Percentiles rank a stretch among this genome's conserved stretches.
These are phyloP conservation scores for Paguma larvata DNA, from an alignment of 2,797 vertebrate species.

Conservation along the genomic window DNA sequence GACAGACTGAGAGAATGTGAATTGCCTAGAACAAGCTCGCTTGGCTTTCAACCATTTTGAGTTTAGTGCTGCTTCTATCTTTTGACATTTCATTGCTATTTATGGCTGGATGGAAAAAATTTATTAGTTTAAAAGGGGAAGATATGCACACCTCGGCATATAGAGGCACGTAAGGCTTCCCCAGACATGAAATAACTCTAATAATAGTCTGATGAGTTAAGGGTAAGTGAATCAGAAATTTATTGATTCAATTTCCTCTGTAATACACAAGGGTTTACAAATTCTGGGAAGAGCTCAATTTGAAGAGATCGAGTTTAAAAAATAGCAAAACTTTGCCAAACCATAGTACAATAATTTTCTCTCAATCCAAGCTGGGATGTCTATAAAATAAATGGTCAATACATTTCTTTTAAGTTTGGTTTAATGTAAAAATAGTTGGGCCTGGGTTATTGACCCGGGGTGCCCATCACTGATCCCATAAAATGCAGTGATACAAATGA, in stretches of 20 bases:
- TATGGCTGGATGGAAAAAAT: constrained; percentile 44
- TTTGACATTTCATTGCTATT: constrained; percentile 33
- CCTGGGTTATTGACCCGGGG: neutral
- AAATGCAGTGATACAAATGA: constrained; percentile 43
- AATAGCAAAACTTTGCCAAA: constrained; percentile 54
- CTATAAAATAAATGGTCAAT: constrained; percentile 36
- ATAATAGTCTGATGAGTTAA: constrained; percentile 75
- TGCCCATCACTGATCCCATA: neutral
- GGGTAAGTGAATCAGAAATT: constrained; percentile 69
- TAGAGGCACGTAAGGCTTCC: neutral
- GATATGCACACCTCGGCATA: neutral
- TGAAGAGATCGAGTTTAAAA: constrained; percentile 69
- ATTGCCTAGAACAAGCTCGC: neutral
- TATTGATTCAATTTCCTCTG: constrained; percentile 78
- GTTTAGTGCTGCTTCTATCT: constrained; percentile 18
- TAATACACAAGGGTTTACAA: constrained; percentile 68
- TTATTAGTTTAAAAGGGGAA: constrained; percentile 64
- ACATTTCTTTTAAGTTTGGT: neutral
- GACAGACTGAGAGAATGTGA: neutral
- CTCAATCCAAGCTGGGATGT: neutral
- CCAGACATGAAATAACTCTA: constrained; percentile 65
- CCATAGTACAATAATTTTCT: constrained; percentile 19
- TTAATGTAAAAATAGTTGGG: constrained; percentile 60
- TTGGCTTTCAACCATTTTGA: constrained; percentile 37
- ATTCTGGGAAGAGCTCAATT: constrained; percentile 63